phyloP scores from a whole-genome alignment of 2,797 vertebrate genomes.

The Peromyscus eremicus region DNA sequence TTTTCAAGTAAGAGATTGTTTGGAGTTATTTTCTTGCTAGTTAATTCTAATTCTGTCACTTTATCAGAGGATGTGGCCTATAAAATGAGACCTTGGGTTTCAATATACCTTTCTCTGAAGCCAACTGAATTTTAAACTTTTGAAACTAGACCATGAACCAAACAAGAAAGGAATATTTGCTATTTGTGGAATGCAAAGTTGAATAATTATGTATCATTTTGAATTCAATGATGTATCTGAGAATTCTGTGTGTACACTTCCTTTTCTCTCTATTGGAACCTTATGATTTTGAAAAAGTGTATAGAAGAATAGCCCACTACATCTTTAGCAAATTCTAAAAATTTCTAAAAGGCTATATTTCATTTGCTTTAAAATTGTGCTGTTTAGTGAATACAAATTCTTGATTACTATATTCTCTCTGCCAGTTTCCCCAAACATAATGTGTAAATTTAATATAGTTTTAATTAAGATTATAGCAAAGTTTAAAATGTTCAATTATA shows the following conservation, averaged over 20 bases:
- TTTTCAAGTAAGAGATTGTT: slow-evolving; percentile 29
- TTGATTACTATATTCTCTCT: slow-evolving; percentile 38
- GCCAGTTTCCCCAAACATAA: slow-evolving; percentile 21
- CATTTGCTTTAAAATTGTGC: slow-evolving; percentile 2
- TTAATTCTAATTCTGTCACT: slow-evolving; percentile 5
- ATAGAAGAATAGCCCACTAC: neutral
- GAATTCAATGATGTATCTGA: slow-evolving; percentile 6
- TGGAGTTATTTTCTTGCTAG: slow-evolving; percentile 43
- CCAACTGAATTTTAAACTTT: slow-evolving; percentile 32
- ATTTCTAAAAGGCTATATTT: neutral
- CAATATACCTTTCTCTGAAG: neutral
- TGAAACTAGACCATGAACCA: slow-evolving; percentile 21
- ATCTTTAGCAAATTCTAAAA: slow-evolving; percentile 13
- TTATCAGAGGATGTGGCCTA: slow-evolving; percentile 16
- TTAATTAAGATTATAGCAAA: slow-evolving; percentile 5
- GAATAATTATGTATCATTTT: neutral
- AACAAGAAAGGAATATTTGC: slow-evolving; percentile 54
- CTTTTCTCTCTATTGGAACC: neutral
- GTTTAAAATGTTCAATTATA: slow-evolving; percentile 51
- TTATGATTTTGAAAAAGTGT: slow-evolving; percentile 4
- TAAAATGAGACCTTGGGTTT: slow-evolving; percentile 43
- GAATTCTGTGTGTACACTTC: neutral
- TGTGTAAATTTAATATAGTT: slow-evolving; percentile 15
- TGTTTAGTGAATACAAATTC: neutral
- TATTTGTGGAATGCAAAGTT: slow-evolving; percentile 8